These are phyloP conservation scores for Mythimna ferrago DNA, from an alignment of 2,888 invertebrate species.

Conservation along the genomic window DNA sequence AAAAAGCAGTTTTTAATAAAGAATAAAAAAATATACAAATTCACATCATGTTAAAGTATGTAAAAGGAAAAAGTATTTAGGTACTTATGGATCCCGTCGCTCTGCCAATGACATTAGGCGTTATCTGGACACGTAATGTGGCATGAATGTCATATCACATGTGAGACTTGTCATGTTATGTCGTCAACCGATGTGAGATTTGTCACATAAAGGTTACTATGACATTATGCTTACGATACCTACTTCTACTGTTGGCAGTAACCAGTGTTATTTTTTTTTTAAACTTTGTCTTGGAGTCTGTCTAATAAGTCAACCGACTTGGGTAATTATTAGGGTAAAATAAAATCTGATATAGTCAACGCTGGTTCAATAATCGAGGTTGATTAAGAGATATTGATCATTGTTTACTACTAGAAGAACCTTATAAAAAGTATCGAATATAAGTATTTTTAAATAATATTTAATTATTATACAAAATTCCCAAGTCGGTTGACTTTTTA, in stretches of 20 bases:
- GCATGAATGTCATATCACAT: slow-evolving; percentile 33
- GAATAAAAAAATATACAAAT: not conserved
- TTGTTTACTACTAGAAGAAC: too few relatives aligned
- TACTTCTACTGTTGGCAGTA: not conserved
- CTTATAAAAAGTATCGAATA: too few relatives aligned
- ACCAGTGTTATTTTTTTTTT: too few relatives aligned
- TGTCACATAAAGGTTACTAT: slow-evolving; percentile 22
- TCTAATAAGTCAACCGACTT: too few relatives aligned
- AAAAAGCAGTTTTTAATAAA: not conserved
- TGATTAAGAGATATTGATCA: too few relatives aligned
- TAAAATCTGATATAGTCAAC: too few relatives aligned
- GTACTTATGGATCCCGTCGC: not conserved
- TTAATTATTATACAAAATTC: too few relatives aligned
- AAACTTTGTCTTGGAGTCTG: too few relatives aligned
- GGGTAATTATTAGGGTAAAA: too few relatives aligned
- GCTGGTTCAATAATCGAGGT: too few relatives aligned
- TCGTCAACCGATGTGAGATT: slow-evolving; percentile 27
- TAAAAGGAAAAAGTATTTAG: slow-evolving; percentile 13
- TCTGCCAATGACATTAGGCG: slow-evolving; percentile 20
- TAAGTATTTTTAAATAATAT: too few relatives aligned
- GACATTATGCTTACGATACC: not conserved
- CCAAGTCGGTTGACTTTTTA: too few relatives aligned
- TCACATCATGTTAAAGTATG: not conserved
- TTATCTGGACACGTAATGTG: slow-evolving; percentile 43
- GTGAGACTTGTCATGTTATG: slow-evolving; percentile 28